Evolutionary conservation across 53 echinoderm and acorn worm species (phyloP).

Genomic region (Echinarachnius parma): DNA sequence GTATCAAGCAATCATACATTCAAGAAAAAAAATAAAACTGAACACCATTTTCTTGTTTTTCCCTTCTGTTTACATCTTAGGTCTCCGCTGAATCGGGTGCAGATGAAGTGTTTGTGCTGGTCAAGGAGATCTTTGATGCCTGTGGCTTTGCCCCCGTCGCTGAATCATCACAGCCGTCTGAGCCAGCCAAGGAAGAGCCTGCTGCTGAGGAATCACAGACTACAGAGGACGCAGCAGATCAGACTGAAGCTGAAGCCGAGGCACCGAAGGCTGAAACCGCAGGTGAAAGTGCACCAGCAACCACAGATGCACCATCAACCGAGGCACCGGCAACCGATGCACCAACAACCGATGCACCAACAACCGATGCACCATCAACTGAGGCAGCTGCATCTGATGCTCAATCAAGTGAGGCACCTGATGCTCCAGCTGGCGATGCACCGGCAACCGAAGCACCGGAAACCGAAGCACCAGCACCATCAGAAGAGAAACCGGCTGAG

Average conservation of each 20-base stretch:
- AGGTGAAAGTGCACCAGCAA: background rate
- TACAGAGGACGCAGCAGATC: background rate
- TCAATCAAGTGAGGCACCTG: slow-evolving; percentile 34
- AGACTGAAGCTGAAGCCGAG: background rate
- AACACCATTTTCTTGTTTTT: too few relatives aligned
- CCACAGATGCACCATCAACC: background rate
- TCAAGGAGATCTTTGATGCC: slow-evolving; percentile 65
- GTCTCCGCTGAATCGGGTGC: slow-evolving; percentile 69
- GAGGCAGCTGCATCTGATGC: slow-evolving; percentile 38
- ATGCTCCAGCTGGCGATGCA: slow-evolving; percentile 6
- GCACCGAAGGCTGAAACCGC: background rate
- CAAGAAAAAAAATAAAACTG: too few relatives aligned
- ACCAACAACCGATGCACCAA: slow-evolving; percentile 3
- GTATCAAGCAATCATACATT: too few relatives aligned
- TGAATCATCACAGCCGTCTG: background rate
- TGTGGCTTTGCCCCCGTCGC: slow-evolving; percentile 44
- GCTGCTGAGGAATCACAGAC: slow-evolving; percentile 10
- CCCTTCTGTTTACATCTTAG: too few relatives aligned
- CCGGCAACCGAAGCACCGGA: slow-evolving; percentile 15
- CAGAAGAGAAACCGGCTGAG: slow-evolving; percentile 61
- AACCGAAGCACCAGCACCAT: slow-evolving; percentile 53
- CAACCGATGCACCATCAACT: slow-evolving; percentile 11
- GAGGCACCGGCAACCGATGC: background rate
- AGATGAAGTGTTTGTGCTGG: slow-evolving; percentile 72
- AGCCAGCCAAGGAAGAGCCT: background rate